Evolutionary conservation across 2,797 vertebrate species (phyloP).

Genomic region (Carapus acus): DNA sequence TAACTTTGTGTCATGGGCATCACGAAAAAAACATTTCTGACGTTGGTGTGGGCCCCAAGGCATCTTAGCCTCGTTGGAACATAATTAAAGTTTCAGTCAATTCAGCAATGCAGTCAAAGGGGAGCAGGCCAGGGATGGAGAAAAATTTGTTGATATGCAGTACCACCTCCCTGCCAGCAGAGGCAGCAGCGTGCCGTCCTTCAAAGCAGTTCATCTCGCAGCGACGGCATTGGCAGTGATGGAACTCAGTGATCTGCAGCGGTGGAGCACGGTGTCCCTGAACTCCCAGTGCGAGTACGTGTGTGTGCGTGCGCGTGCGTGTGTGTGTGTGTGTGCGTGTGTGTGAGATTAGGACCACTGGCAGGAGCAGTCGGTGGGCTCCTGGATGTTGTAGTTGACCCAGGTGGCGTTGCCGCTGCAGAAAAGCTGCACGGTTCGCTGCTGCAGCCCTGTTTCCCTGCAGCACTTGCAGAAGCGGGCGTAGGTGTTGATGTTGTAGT

Average conservation of each 20-base stretch:
- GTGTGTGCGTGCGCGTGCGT: conserved; percentile 5
- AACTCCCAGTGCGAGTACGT: conserved; percentile 4
- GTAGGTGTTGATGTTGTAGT: conserved; percentile 97
- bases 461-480: conserved; percentile 98
- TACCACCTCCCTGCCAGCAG: conserved; percentile 42
- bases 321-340: conserved; percentile 3
- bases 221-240: not conserved
- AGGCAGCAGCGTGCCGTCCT: conserved; percentile 17
- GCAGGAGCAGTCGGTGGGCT: conserved; percentile 96
- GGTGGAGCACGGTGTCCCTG: not conserved
- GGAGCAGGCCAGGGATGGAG: conserved; percentile 18
- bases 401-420: conserved; percentile 91
- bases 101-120: too few species aligned
- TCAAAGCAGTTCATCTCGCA: not conserved
- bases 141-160: conserved; percentile 2
- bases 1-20: too few species aligned
- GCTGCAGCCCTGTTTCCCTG: conserved; percentile 88
- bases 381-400: conserved; percentile 93
- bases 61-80: too few species aligned
- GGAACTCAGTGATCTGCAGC: conserved; percentile 22
- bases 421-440: conserved; percentile 86
- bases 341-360: conserved; percentile 81
- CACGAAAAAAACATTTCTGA: too few species aligned
- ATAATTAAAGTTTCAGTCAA: too few species aligned
- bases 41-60: too few species aligned